A percentile compares a stretch with the other conserved stretches of the same genome.
phyloP scores from a whole-genome alignment of 2,113 vertebrate species.

The Sorex fumeus region DNA sequence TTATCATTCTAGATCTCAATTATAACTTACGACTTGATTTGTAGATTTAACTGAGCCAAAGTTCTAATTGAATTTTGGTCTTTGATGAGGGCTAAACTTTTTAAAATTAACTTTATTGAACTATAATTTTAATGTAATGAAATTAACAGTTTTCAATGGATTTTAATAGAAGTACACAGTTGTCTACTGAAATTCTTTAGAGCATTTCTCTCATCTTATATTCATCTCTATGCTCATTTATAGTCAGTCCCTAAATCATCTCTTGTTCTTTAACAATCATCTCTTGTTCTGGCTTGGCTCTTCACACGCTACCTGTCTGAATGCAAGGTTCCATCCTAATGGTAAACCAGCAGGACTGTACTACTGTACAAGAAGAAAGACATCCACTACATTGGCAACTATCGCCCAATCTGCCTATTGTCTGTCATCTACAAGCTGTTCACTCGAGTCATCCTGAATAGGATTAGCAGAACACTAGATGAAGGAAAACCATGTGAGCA shows the following conservation, averaged over 20 bases:
- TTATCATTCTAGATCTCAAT: not conserved
- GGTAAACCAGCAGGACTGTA: too few relatives aligned
- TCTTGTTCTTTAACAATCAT: not conserved
- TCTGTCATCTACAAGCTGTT: too few relatives aligned
- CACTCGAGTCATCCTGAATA: too few relatives aligned
- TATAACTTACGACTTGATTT: constrained; percentile 25
- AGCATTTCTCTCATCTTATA: not conserved
- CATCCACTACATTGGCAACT: too few relatives aligned
- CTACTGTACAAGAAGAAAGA: too few relatives aligned
- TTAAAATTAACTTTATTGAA: not conserved
- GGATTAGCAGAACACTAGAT: too few relatives aligned
- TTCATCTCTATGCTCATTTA: not conserved
- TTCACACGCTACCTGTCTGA: too few relatives aligned
- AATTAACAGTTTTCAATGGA: not conserved
- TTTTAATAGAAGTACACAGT: not conserved
- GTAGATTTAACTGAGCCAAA: not conserved
- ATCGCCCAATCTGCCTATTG: too few relatives aligned
- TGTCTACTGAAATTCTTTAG: not conserved
- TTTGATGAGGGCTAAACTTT: constrained; percentile 8
- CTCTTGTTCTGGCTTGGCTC: too few relatives aligned
- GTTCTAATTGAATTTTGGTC: not conserved
- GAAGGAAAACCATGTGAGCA: too few relatives aligned
- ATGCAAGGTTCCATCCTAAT: too few relatives aligned
- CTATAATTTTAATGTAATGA: constrained; percentile 1
- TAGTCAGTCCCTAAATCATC: not conserved